Percentiles rank a stretch among this genome's conserved stretches.
Evolutionary conservation across 2,888 invertebrate genomes (phyloP).

Genomic region (Prosapia bicincta): DNA sequence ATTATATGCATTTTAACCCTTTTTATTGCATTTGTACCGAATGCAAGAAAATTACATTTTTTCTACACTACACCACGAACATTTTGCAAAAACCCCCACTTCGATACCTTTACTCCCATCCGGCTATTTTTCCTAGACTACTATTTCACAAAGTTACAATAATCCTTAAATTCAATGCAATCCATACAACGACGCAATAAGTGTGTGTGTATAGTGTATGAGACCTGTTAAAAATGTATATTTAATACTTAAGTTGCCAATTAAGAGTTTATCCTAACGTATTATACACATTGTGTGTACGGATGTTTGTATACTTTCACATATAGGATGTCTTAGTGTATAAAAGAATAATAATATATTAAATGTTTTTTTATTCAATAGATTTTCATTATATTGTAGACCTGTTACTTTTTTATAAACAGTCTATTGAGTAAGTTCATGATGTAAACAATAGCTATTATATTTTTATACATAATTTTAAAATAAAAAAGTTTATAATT

Average conservation of each 20-base stretch:
- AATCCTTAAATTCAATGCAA: too few relatives aligned
- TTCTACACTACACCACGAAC: too few relatives aligned
- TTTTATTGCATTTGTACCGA: too few relatives aligned
- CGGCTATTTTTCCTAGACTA: too few relatives aligned
- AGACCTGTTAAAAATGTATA: too few relatives aligned
- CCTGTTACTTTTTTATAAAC: neutral
- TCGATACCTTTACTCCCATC: too few relatives aligned
- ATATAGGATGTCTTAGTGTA: neutral
- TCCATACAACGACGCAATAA: too few relatives aligned
- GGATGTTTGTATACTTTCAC: neutral
- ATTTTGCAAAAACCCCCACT: too few relatives aligned
- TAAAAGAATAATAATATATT: neutral
- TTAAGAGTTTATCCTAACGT: neutral
- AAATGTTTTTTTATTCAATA: neutral
- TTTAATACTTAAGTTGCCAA: neutral
- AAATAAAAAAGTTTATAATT: neutral
- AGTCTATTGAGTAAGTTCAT: neutral
- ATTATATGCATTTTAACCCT: too few relatives aligned
- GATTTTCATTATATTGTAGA: neutral
- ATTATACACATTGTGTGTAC: neutral
- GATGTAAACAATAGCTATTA: neutral
- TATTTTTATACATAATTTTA: neutral
- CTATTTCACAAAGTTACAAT: too few relatives aligned
- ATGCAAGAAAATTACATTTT: too few relatives aligned
- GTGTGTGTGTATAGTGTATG: too few relatives aligned